Base-by-base conservation (phyloP, 1,140 invertebrate species). In the Cyclargus thomasi region DNA sequence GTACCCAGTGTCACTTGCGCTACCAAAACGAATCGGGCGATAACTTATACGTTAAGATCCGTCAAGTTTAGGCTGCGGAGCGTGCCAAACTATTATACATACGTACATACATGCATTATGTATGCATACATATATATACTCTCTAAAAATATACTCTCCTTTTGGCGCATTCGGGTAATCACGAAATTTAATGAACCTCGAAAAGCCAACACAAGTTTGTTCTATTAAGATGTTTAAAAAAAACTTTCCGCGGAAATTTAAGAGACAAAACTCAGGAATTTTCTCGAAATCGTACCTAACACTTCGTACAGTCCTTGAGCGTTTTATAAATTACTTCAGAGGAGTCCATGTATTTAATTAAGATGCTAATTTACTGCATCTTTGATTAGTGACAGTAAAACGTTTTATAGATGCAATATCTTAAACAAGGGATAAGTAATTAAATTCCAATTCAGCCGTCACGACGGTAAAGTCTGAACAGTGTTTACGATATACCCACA, bases 341-440 rank as follows among this genome's bases (percentile, higher is more conserved):
- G 8, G 39, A 47, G 39, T 29, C 29, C 29, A 47, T 47, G 39
- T 59, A 8, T 20, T 59, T 59, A 59, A 59, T 59, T 59, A 59
- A 59, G 55, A 59, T 59, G 55, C 55, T 59, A 59, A 59, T 59
- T 59, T 20, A 59, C 55, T 59, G 17, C 55, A 55, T 18, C n/a
- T 20, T 59, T 59, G 55, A 59, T 59, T 59, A 20, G 18, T 21
- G 17, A 59, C 55, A 59, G 55, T 22, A 78, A 81, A 80, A 75
- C 70, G 55, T 59, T 59, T 59, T 20, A 59, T 59, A 18, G 68
- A 69, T 35, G 69, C 79, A 76, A 81, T 82, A 79, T 77, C 74
- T 77, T 80, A 81, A 81, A 82, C 79, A 81, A 80, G 74, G 70
- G 47, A 72, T 67, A 83, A 76, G 74, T 86, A 83, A 86, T 86